A percentile compares a stretch with the other conserved stretches of the same genome.
Evolutionary conservation across 2,797 vertebrate species (phyloP).

Genomic region (Alauda arvensis): DNA sequence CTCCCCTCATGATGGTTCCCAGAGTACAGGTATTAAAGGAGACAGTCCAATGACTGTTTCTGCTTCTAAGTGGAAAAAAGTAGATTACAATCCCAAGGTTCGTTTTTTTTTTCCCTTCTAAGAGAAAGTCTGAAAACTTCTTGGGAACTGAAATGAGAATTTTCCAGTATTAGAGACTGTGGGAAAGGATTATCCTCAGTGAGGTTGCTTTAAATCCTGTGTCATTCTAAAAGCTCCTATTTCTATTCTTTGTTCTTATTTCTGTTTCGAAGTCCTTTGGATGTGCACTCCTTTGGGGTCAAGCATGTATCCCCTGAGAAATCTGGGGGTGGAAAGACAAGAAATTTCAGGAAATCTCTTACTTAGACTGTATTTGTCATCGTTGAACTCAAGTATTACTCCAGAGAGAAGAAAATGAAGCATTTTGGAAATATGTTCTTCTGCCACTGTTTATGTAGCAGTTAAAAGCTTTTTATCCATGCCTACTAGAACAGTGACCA

Average conservation of each 20-base stretch:
- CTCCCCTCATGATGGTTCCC: neutral
- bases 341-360: constrained; percentile 42
- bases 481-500: neutral
- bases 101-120: neutral
- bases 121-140: neutral
- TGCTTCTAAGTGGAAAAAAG: neutral
- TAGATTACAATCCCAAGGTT: neutral
- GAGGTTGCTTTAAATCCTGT: constrained; percentile 16
- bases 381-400: constrained; percentile 19
- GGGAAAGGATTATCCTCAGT: constrained; percentile 43
- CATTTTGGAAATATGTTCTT: neutral
- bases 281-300: constrained; percentile 4
- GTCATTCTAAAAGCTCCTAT: constrained; percentile 17
- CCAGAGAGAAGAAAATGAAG: constrained; percentile 26
- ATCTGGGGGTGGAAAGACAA: constrained; percentile 36
- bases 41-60: neutral
- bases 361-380: constrained; percentile 7
- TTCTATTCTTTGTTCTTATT: constrained; percentile 13
- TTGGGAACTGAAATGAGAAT: constrained; percentile 16
- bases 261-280: constrained; percentile 12
- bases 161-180: constrained; percentile 34
- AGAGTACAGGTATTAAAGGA: neutral
- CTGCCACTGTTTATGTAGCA: constrained; percentile 3
- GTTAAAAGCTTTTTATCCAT: constrained; percentile 13
- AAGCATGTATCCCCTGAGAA: constrained; percentile 44